phyloP scores from a whole-genome alignment of 1,140 invertebrate species.

The Anadara kagoshimensis region DNA sequence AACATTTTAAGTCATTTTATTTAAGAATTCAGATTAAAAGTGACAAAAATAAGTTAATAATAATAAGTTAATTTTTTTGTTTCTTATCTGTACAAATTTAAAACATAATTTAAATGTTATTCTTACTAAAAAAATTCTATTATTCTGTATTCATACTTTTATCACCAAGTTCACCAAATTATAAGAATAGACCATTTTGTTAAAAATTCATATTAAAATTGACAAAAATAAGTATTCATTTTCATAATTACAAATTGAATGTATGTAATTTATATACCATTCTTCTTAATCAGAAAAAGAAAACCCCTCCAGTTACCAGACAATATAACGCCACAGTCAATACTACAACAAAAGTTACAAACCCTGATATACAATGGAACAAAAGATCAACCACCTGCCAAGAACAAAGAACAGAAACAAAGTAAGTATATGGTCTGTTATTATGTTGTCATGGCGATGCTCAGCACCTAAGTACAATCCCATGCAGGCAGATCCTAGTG shows the following conservation, averaged over 20 bases:
- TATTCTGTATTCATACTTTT: not conserved
- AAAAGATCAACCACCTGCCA: too few relatives aligned
- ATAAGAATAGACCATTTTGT: not conserved
- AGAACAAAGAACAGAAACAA: not conserved
- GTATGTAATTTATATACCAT: not conserved
- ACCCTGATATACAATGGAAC: slow-evolving; percentile 30
- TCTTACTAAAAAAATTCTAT: too few relatives aligned
- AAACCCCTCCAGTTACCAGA: slow-evolving; percentile 54
- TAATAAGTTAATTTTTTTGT: too few relatives aligned
- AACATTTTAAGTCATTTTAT: not conserved
- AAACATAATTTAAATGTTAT: too few relatives aligned
- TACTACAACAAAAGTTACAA: slow-evolving; percentile 54
- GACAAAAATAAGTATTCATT: not conserved
- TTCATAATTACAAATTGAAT: not conserved
- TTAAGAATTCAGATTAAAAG: not conserved
- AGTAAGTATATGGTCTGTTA: not conserved
- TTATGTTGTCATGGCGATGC: too few relatives aligned
- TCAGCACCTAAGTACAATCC: too few relatives aligned
- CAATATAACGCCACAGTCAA: slow-evolving; percentile 44
- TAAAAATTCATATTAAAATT: not conserved
- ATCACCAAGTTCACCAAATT: not conserved
- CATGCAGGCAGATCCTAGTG: too few relatives aligned
- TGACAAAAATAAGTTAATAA: too few relatives aligned
- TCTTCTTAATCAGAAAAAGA: slow-evolving; percentile 29
- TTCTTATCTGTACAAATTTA: too few relatives aligned